Percentiles rank a stretch among this genome's conserved stretches.
Evolutionary conservation across 2,888 invertebrate genomes (phyloP).

Genomic region (Tridacna crocea): DNA sequence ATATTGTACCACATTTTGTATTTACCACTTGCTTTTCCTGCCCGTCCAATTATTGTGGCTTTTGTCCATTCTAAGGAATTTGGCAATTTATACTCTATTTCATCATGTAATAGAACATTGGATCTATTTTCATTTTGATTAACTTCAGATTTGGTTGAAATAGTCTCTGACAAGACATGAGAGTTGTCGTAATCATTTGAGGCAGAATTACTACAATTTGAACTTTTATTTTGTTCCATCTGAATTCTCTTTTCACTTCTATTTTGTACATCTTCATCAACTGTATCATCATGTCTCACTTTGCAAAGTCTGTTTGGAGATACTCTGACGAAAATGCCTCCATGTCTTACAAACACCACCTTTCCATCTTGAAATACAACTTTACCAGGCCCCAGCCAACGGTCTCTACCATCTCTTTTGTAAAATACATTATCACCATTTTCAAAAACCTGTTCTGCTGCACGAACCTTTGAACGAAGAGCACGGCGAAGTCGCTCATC

Average conservation of each 20-base stretch:
- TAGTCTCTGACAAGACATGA: too few species aligned
- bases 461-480: conserved; percentile 54
- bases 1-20: conserved; percentile 50
- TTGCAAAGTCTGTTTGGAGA: not conserved
- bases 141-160: too few species aligned
- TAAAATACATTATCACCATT: conserved; percentile 65
- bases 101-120: too few species aligned
- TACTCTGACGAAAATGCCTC: not conserved
- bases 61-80: conserved; percentile 28
- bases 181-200: too few species aligned
- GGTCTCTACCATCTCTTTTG: conserved; percentile 56
- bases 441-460: conserved; percentile 60
- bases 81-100: conserved; percentile 8
- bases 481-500: conserved; percentile 63
- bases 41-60: conserved; percentile 32
- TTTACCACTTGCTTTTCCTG: conserved; percentile 43
- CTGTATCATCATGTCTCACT: not conserved
- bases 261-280: not conserved
- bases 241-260: not conserved
- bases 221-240: not conserved
- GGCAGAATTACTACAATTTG: too few species aligned
- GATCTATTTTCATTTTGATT: too few species aligned
- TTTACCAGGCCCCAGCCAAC: conserved; percentile 32
- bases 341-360: conserved; percentile 8
- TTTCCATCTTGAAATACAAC: conserved; percentile 8